A percentile compares a stretch with the other conserved stretches of the same genome.
phyloP scores from a whole-genome alignment of 1,140 invertebrate species.

The Pseudomyrmex cubaensis region DNA sequence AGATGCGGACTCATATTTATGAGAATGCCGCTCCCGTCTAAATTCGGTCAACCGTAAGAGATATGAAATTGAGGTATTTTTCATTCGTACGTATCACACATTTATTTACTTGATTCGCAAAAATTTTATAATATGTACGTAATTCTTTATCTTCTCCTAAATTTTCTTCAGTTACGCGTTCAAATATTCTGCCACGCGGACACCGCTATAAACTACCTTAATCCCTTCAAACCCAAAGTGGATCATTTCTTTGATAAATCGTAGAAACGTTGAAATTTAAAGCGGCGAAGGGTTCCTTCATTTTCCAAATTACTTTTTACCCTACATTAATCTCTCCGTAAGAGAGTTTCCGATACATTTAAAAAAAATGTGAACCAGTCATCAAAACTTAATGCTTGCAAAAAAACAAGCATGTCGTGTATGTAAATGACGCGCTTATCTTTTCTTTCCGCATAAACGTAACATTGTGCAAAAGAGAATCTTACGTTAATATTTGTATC shows the following conservation, averaged over 20 bases:
- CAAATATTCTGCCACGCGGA: neutral
- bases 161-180: conserved; percentile 28
- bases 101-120: conserved; percentile 7
- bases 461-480: too few relatives aligned
- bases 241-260: conserved; percentile 51
- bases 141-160: conserved; percentile 14
- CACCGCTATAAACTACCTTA: conserved; percentile 32
- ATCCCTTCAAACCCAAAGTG: conserved; percentile 32
- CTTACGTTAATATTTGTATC: conserved; percentile 13
- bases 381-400: too few relatives aligned
- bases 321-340: conserved; percentile 1
- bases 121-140: neutral
- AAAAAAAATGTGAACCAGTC: neutral
- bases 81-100: neutral
- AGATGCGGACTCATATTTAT: neutral
- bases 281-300: conserved; percentile 2
- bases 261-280: conserved; percentile 55
- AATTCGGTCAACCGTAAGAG: neutral
- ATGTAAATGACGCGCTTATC: too few relatives aligned
- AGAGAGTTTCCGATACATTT: neutral
- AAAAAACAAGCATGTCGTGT: neutral
- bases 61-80: conserved; percentile 6
- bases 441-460: too few relatives aligned
- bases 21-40: neutral
- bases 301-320: conserved; percentile 41